Evolutionary conservation across 2,888 invertebrate genomes (phyloP).

Genomic region (Ganaspis brasiliensis): DNA sequence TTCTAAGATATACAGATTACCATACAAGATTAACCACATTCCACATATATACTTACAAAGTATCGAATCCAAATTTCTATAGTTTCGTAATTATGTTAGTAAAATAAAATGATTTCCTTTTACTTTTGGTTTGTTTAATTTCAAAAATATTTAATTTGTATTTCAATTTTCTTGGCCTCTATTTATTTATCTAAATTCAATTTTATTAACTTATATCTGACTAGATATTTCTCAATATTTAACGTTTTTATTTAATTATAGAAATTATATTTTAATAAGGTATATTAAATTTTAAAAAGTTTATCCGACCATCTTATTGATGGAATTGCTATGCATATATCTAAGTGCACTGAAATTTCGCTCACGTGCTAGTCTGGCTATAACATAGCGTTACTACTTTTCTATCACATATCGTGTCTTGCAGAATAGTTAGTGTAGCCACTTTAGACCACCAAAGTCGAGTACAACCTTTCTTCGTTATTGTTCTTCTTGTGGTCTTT

Average conservation of each 20-base stretch:
- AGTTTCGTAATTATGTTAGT: neutral
- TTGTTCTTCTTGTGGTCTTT: constrained; percentile 31
- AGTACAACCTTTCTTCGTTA: constrained; percentile 34
- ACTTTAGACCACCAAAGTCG: constrained; percentile 32
- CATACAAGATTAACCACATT: constrained; percentile 5
- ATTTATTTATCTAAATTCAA: neutral
- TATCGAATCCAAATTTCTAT: neutral
- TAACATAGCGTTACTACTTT: constrained; percentile 16
- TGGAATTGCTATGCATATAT: too few relatives aligned
- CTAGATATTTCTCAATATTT: neutral
- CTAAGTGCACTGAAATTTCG: too few relatives aligned
- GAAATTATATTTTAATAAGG: too few relatives aligned
- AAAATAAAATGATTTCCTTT: neutral
- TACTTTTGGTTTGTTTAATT: neutral
- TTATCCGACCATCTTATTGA: too few relatives aligned
- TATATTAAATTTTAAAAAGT: too few relatives aligned
- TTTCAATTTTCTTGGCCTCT: neutral
- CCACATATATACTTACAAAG: neutral
- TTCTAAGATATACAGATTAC: neutral
- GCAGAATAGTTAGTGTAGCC: constrained; percentile 1
- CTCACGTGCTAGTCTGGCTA: constrained; percentile 1
- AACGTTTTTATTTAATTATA: too few relatives aligned
- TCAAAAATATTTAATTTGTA: neutral
- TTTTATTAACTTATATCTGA: neutral
- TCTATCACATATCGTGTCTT: constrained; percentile 25